phyloP scores from a whole-genome alignment of 2,797 vertebrate species.

The Microctenopoma lineatum region DNA sequence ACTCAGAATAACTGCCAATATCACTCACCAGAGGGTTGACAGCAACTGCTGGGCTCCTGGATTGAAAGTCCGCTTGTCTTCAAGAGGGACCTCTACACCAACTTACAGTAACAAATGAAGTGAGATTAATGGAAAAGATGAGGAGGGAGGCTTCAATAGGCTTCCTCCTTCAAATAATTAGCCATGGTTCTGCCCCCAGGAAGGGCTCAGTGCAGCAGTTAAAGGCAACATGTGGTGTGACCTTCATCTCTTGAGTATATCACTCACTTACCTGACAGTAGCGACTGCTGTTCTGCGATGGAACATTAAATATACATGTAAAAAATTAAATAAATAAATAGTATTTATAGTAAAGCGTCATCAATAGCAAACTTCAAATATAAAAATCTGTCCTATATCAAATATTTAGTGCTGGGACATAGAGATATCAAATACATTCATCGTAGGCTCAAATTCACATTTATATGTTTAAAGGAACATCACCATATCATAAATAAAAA shows the following conservation, averaged over 20 bases:
- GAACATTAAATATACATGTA: neutral
- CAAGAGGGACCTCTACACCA: conserved; percentile 28
- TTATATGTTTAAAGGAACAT: too few species aligned
- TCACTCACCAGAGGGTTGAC: conserved; percentile 66
- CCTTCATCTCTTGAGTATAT: conserved; percentile 75
- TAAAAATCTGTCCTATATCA: neutral
- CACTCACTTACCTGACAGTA: conserved; percentile 40
- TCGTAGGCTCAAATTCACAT: neutral
- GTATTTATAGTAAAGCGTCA: neutral
- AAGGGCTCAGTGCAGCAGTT: conserved; percentile 74
- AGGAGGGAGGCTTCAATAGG: conserved; percentile 70
- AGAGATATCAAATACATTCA: neutral
- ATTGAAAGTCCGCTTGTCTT: conserved; percentile 34
- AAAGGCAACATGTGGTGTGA: conserved; percentile 80
- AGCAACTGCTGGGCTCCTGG: conserved; percentile 29
- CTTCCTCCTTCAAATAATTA: conserved; percentile 86
- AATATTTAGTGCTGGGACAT: neutral
- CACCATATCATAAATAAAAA: too few species aligned
- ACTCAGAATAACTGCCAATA: conserved; percentile 9
- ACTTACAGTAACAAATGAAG: conserved; percentile 60
- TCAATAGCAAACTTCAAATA: neutral
- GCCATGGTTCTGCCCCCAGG: conserved; percentile 81
- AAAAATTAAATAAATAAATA: neutral
- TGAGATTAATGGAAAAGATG: conserved; percentile 68
- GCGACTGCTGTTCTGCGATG: neutral